phyloP scores from a whole-genome alignment of 2,888 invertebrate genomes.

The Hypercompe scribonia region DNA sequence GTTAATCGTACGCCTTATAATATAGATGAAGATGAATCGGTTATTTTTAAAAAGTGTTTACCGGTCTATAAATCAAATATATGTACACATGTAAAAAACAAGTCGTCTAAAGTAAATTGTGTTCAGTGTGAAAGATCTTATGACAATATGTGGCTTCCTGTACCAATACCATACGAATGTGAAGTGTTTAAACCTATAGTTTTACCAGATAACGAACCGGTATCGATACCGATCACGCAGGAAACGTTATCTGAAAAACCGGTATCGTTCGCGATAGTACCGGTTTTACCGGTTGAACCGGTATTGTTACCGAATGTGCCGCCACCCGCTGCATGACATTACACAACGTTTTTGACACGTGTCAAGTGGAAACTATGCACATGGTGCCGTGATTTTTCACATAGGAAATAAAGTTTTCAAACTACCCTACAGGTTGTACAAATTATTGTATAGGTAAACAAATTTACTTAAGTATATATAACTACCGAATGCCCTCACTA shows the following conservation, averaged over 20 bases:
- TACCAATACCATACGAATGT: background rate
- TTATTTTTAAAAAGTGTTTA: conserved; percentile 7
- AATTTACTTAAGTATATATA: background rate
- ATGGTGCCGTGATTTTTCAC: conserved; percentile 3
- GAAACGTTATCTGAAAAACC: background rate
- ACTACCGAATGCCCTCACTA: background rate
- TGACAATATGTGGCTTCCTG: background rate
- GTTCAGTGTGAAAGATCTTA: conserved; percentile 1
- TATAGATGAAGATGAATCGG: conserved; percentile 4
- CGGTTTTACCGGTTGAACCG: background rate
- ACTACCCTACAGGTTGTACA: background rate
- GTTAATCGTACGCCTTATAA: conserved; percentile 35
- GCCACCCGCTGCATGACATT: conserved; percentile 12
- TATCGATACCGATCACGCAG: background rate
- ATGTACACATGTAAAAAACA: background rate
- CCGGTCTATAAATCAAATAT: background rate
- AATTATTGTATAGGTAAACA: background rate
- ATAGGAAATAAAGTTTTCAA: background rate
- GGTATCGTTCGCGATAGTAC: background rate
- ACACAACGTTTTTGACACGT: conserved; percentile 7
- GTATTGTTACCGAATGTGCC: background rate
- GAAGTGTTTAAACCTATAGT: background rate
- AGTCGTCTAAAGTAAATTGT: background rate
- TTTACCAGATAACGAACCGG: background rate
- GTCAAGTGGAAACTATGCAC: background rate